These are phyloP conservation scores for Sphecodes monilicornis DNA, from an alignment of 2,888 invertebrate species.

Conservation along the genomic window DNA sequence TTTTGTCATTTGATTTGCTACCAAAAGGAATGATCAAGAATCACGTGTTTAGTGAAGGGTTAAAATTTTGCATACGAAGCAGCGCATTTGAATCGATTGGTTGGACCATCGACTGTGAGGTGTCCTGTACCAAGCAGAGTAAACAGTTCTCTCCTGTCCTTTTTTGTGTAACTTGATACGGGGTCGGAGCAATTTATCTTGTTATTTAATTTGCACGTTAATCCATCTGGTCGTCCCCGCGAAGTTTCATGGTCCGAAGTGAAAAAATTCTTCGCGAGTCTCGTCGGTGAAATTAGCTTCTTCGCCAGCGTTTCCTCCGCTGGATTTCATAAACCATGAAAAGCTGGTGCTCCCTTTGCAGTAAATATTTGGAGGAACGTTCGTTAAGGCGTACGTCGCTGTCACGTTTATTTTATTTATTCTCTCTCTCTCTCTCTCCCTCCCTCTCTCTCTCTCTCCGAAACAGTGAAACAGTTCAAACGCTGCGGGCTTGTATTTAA, in stretches of 20 bases:
- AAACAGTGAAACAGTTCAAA: not conserved
- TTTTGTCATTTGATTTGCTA: too few species aligned
- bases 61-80: too few species aligned
- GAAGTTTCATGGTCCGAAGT: not conserved
- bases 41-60: too few species aligned
- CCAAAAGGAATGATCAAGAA: too few species aligned
- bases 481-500: not conserved
- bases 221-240: not conserved
- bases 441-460: not conserved
- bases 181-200: not conserved
- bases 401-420: not conserved
- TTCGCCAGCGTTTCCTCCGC: not conserved
- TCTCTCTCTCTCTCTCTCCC: not conserved
- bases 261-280: conserved; percentile 1
- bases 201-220: not conserved
- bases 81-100: not conserved
- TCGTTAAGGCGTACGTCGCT: not conserved
- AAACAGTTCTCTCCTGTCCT: not conserved
- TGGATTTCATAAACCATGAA: not conserved
- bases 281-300: not conserved
- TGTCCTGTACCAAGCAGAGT: not conserved
- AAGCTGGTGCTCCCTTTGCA: not conserved
- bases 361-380: not conserved
- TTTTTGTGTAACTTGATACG: not conserved
- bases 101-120: not conserved